A percentile compares a stretch with the other conserved stretches of the same genome.
Evolutionary conservation across 30 jellyfish, hydroid and myxozoan species (phyloP).

Genomic region (Haliclystus octoradiatus): DNA sequence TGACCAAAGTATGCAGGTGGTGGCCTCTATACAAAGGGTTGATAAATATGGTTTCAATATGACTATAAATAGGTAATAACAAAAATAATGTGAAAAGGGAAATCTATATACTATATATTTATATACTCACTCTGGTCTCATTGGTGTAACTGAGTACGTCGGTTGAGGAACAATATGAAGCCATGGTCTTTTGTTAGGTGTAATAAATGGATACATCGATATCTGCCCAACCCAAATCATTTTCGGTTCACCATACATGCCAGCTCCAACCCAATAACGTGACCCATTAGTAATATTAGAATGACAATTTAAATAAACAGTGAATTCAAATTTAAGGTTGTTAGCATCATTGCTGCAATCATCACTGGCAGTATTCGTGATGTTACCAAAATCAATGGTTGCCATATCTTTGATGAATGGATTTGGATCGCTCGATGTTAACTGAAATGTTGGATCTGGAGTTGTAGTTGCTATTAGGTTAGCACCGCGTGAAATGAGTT

Average conservation of each 20-base stretch:
- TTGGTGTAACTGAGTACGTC: too few relatives aligned
- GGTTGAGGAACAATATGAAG: too few relatives aligned
- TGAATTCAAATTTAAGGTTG: constrained; percentile 29
- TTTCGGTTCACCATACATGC: constrained; percentile 62
- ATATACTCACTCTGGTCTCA: too few relatives aligned
- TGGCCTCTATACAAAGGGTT: too few relatives aligned
- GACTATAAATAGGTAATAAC: too few relatives aligned
- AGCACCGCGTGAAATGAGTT: constrained; percentile 42
- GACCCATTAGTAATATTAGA: constrained; percentile 45
- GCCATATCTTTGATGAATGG: constrained; percentile 43
- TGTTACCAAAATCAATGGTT: constrained; percentile 63
- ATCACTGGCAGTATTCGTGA: constrained; percentile 14
- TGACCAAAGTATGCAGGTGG: too few relatives aligned
- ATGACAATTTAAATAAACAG: constrained; percentile 46
- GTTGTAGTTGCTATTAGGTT: constrained; percentile 45
- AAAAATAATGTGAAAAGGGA: too few relatives aligned
- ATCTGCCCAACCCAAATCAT: constrained; percentile 93
- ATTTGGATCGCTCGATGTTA: constrained; percentile 21
- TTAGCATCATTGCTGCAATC: constrained; percentile 15
- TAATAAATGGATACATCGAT: constrained; percentile 17
- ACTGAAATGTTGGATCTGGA: constrained; percentile 38
- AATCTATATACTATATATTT: too few relatives aligned
- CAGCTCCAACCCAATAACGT: constrained; percentile 90
- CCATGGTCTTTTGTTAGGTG: constrained; percentile 43
- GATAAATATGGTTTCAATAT: too few relatives aligned